Evolutionary conservation across 2,113 vertebrate species (phyloP).

Genomic region (Stigmatopora argus): DNA sequence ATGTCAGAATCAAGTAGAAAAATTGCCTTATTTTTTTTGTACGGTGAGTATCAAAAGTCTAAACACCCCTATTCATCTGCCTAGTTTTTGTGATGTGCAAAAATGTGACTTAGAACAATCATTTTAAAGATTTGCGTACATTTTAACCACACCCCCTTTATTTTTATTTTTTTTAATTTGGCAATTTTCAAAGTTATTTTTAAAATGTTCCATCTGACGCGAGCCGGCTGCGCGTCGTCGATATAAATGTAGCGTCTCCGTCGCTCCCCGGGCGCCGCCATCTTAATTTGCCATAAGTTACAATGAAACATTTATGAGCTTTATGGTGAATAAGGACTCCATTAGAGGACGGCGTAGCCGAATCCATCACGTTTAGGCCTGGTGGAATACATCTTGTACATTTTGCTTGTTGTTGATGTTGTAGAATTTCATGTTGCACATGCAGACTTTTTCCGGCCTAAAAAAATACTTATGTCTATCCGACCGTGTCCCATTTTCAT

Average conservation of each 20-base stretch:
- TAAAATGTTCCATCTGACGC: constrained; percentile 31
- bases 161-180: too few species aligned
- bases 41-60: too few species aligned
- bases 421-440: background rate
- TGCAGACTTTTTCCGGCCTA: background rate
- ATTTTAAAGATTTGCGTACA: too few species aligned
- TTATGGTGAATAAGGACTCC: constrained; percentile 27
- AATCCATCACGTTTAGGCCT: constrained; percentile 13
- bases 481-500: constrained; percentile 1
- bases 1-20: background rate
- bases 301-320: constrained; percentile 37
- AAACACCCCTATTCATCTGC: too few species aligned
- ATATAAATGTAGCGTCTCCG: constrained; percentile 32
- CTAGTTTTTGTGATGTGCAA: too few species aligned
- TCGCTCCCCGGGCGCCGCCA: constrained; percentile 16
- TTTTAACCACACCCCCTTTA: too few species aligned
- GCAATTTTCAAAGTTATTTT: too few species aligned
- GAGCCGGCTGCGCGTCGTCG: constrained; percentile 16
- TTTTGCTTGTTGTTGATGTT: background rate
- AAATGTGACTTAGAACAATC: too few species aligned
- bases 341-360: constrained; percentile 10
- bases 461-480: background rate
- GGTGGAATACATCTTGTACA: background rate
- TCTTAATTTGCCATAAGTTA: constrained; percentile 36
- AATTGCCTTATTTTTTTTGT: background rate